A percentile compares a stretch with the other conserved stretches of the same genome.
Conservation (phyloP, 2,888 invertebrate genomes). For the Proisotoma minuta region DNA sequence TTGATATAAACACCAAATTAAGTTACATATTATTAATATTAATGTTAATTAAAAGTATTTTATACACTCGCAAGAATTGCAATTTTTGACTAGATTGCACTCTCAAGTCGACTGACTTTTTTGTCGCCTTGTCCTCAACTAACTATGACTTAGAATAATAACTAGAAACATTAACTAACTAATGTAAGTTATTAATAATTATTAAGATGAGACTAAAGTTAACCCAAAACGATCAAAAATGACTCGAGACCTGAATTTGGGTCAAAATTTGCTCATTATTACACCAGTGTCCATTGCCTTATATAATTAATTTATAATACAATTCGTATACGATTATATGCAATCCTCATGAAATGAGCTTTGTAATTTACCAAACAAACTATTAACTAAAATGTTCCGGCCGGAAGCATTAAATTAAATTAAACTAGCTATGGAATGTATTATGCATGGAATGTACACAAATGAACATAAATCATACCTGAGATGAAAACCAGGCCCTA, state of each 20-base stretch:
- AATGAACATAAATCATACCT: neutral
- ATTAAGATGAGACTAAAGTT: too few species aligned
- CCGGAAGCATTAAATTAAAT: neutral
- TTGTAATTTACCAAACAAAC: neutral
- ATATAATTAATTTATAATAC: neutral
- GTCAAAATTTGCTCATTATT: neutral
- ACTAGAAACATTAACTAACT: neutral
- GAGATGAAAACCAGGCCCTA: too few species aligned
- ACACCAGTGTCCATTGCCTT: neutral
- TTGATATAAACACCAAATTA: too few species aligned
- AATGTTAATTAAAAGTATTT: too few species aligned
- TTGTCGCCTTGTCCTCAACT: too few species aligned
- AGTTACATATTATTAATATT: too few species aligned
- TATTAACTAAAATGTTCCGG: neutral
- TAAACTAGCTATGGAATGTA: neutral
- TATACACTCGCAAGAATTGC: too few species aligned
- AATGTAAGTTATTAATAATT: too few species aligned
- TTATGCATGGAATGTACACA: neutral
- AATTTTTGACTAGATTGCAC: conserved; percentile 16
- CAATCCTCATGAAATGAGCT: neutral
- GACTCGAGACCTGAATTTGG: too few species aligned
- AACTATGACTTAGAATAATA: neutral
- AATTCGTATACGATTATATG: neutral
- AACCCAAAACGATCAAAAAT: too few species aligned
- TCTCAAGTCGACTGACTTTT: too few species aligned